These are phyloP conservation scores for Austrolebias charrua DNA, from an alignment of 2,797 vertebrate genomes.

Conservation along the genomic window DNA sequence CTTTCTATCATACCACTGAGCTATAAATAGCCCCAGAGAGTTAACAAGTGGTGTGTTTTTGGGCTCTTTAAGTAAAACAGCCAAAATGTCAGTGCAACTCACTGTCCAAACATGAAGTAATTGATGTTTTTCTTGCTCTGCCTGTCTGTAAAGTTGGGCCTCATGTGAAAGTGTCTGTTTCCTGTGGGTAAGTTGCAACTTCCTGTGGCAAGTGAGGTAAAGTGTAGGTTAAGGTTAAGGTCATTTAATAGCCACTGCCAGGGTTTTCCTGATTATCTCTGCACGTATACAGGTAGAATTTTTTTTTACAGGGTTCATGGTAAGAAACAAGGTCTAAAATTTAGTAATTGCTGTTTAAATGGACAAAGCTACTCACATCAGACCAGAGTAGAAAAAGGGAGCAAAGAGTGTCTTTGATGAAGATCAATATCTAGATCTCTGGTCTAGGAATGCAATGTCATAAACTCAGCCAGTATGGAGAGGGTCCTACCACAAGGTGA, in stretches of 20 bases:
- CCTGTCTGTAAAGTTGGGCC: conserved; percentile 15
- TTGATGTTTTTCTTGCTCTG: conserved; percentile 8
- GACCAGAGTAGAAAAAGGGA: conserved; percentile 63
- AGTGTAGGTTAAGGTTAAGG: conserved; percentile 49
- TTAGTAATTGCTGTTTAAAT: conserved; percentile 45
- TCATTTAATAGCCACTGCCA: conserved; percentile 36
- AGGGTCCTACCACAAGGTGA: conserved; percentile 63
- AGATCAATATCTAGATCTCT: conserved; percentile 74
- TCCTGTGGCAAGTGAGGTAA: conserved; percentile 62
- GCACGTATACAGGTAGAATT: conserved; percentile 22
- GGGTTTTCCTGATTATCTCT: conserved; percentile 27
- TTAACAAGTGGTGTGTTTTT: conserved; percentile 40
- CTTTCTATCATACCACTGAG: conserved; percentile 56
- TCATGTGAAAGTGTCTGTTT: conserved; percentile 54
- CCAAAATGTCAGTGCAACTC: conserved; percentile 24
- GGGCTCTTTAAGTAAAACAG: conserved; percentile 28
- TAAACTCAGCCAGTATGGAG: conserved; percentile 76
- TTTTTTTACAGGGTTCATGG: conserved; percentile 15
- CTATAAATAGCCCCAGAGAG: conserved; percentile 72
- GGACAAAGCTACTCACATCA: conserved; percentile 37
- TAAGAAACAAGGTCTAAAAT: conserved; percentile 26
- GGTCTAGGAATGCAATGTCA: conserved; percentile 68
- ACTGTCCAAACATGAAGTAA: conserved; percentile 1
- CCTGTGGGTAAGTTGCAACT: conserved; percentile 64
- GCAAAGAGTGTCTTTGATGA: conserved; percentile 74